Base-by-base conservation (phyloP, 2,888 invertebrate genomes). In the Sussaba pulchella region DNA sequence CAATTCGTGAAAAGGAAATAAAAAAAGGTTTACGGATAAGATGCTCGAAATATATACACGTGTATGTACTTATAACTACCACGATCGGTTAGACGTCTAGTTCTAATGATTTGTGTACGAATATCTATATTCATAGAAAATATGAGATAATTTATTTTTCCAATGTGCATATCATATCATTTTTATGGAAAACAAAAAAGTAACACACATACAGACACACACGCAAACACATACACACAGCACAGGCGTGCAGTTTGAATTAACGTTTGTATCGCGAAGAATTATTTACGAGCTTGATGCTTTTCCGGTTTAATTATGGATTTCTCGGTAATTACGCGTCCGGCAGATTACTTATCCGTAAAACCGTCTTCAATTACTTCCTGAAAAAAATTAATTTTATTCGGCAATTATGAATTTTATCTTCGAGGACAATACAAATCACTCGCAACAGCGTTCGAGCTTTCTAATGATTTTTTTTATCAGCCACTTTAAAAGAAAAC, bases 141-240 rank as follows among this genome's bases (percentile, higher is more conserved):
- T 89, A 90, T 87, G 87, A 89, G 88, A 87, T 90, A 91, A 91
- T 91, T 92, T 92, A 92, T 92, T 92, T 92, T 92, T 92, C 89
- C 91, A 92, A 92, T 87, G 90, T 91, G 92, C 92, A 92, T 91
- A 92, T 91, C 92, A 92, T 92, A 92, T 92, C 92, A 91, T 92
- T 92, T 92, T 92, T 92, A 92, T 91, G 91, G 88, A 87, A 88
- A 84, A 57, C 54, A 61, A 77, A 70, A 61, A 54, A 66, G 39
- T 26, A 50, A 52, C 52, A 77, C 41, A 75, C 61, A 77, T 66
- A 70, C 63, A 71, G 10, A 83, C 31, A 31, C 31, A 31, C 2
- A 31, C 31, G 6, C 31, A 31, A n/a, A n/a, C n/a, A n/a, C n/a
- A n/a, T n/a, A n/a, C n/a, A n/a, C n/a, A n/a, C n/a, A n/a, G n/a